Evolutionary conservation across 1,140 invertebrate species (phyloP).

Genomic region (Globodera rostochiensis): DNA sequence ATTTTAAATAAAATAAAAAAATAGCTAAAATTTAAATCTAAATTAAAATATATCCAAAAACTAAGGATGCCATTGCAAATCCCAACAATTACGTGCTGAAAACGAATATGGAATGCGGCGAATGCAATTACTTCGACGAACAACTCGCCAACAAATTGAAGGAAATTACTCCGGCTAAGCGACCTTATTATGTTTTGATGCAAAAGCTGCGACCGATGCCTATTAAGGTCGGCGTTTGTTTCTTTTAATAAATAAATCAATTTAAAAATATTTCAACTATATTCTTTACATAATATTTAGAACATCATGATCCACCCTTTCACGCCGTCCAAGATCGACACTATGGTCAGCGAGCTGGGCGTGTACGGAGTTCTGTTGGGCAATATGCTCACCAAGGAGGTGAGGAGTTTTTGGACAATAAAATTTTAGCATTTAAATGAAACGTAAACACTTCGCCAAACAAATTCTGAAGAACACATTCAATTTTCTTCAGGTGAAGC

Average conservation of each 20-base stretch:
- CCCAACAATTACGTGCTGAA: not conserved
- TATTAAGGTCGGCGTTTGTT: not conserved
- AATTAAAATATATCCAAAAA: too few species aligned
- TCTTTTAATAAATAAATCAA: too few species aligned
- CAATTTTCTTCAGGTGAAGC: not conserved
- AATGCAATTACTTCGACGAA: not conserved
- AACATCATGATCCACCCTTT: not conserved
- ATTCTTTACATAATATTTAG: not conserved
- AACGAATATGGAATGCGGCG: not conserved
- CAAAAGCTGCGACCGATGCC: not conserved
- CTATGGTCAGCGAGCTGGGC: not conserved
- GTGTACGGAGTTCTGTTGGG: not conserved
- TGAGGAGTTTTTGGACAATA: constrained; percentile 62
- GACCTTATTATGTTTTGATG: not conserved
- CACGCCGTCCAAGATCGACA: not conserved
- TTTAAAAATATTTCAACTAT: not conserved
- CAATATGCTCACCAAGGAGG: not conserved
- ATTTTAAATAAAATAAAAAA: not conserved
- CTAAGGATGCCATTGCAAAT: not conserved
- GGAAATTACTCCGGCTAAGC: not conserved
- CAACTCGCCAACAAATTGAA: not conserved
- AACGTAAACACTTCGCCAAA: too few species aligned
- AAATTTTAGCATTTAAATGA: too few species aligned
- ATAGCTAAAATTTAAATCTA: too few species aligned
- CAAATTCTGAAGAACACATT: too few species aligned